A percentile compares a stretch with the other conserved stretches of the same genome.
Conservation (phyloP, 1,140 invertebrate species). For the Platorchestia sp. region DNA sequence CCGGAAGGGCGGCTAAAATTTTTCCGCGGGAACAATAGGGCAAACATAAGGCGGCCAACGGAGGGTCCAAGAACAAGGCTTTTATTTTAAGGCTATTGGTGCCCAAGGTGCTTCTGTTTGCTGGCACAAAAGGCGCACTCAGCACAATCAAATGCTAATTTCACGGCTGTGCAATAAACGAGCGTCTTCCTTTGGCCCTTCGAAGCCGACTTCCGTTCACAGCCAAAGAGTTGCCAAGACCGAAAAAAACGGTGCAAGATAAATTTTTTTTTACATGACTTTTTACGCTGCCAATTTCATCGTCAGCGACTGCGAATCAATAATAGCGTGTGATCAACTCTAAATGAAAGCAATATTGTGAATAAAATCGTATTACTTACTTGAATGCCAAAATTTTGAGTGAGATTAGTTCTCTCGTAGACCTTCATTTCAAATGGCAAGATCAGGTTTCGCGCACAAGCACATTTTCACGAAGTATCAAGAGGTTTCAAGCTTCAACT, state of each 20-base stretch:
- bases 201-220: not conserved
- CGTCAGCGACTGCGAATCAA: not conserved
- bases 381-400: not conserved
- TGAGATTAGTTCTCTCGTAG: not conserved
- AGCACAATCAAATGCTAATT: constrained; percentile 53
- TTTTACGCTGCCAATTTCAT: not conserved
- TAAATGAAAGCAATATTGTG: not conserved
- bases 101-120: constrained; percentile 28
- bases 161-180: constrained; percentile 32
- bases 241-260: not conserved
- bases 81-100: constrained; percentile 52
- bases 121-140: constrained; percentile 47
- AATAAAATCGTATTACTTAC: not conserved
- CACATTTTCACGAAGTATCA: not conserved
- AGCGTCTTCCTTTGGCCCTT: not conserved
- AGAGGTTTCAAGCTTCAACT: not conserved
- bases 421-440: not conserved
- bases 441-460: not conserved
- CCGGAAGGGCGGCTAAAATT: not conserved
- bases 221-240: not conserved
- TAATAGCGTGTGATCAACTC: not conserved
- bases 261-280: not conserved
- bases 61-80: constrained; percentile 14
- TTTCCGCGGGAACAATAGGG: not conserved
- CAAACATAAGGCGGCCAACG: not conserved